A percentile compares a stretch with the other conserved stretches of the same genome.
Evolutionary conservation across 1,140 invertebrate species (phyloP).

Genomic region (Drosophila bocki): DNA sequence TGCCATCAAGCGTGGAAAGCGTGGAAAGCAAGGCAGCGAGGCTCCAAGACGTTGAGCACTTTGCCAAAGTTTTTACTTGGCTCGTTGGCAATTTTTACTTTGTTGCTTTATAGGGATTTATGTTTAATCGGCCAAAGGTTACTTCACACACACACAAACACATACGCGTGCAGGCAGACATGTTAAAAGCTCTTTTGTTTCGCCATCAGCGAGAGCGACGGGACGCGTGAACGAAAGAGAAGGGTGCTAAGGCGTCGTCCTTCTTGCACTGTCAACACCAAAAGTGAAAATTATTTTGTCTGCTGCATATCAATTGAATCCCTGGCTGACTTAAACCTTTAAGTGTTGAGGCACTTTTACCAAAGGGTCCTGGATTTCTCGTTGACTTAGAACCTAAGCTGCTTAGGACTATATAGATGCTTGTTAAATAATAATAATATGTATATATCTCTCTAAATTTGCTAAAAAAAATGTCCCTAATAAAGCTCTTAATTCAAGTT

Average conservation of each 20-base stretch:
- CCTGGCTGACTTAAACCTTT: conserved; percentile 1
- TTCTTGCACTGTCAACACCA: conserved; percentile 40
- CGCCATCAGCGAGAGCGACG: conserved; percentile 14
- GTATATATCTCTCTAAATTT: not conserved
- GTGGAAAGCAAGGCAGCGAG: conserved; percentile 37
- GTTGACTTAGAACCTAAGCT: no score
- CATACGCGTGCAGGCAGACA: conserved; percentile 17
- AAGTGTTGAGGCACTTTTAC: not conserved
- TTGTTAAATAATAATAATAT: not conserved
- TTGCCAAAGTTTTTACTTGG: conserved; percentile 81
- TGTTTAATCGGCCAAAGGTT: conserved; percentile 82
- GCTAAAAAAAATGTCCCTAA: not conserved
- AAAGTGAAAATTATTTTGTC: conserved; percentile 49
- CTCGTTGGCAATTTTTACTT: conserved; percentile 82
- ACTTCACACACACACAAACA: conserved; percentile 35
- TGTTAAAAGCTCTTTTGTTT: conserved; percentile 73
- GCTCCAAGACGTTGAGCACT: conserved; percentile 68
- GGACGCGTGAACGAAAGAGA: not conserved
- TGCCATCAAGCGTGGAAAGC: conserved; percentile 38
- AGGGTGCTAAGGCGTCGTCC: not conserved
- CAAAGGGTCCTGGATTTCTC: no score
- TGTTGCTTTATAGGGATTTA: conserved; percentile 82
- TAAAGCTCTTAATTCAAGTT: not conserved
- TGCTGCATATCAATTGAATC: conserved; percentile 47
- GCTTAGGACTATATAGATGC: not conserved